phyloP scores from a whole-genome alignment of 2,113 vertebrate species.

The Hipposideros armiger region DNA sequence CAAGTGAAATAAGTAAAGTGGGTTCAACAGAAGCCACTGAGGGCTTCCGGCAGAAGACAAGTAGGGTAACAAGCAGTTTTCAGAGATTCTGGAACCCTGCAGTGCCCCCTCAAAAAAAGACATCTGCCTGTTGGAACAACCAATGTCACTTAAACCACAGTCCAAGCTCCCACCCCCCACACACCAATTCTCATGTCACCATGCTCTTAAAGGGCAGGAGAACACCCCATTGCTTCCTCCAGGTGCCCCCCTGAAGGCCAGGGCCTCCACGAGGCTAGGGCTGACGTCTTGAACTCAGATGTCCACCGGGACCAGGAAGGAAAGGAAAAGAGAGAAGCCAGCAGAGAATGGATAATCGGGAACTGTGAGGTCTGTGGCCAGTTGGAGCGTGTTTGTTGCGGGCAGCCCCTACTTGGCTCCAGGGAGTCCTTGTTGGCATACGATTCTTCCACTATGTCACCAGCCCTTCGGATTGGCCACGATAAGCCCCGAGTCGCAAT shows the following conservation, averaged over 20 bases:
- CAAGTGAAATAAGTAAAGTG: constrained; percentile 65
- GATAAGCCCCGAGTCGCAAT: background rate
- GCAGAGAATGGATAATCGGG: background rate
- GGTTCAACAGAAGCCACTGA: background rate
- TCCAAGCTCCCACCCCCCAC: accelerated
- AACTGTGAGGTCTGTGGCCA: background rate
- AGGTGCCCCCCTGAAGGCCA: background rate
- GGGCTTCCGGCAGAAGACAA: background rate
- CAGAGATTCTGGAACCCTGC: background rate
- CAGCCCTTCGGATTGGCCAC: background rate
- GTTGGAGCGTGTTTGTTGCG: accelerated
- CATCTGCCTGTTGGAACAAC: background rate
- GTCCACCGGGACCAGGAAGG: background rate
- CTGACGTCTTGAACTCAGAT: background rate
- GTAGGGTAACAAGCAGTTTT: background rate
- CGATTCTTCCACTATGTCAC: background rate
- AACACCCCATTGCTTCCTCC: background rate
- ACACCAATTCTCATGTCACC: background rate
- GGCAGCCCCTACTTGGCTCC: background rate
- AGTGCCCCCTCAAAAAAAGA: background rate
- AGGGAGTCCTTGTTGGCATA: background rate
- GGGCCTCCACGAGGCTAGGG: background rate
- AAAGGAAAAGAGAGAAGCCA: background rate
- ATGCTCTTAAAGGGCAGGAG: background rate
- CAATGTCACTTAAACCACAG: accelerated